phyloP scores from a whole-genome alignment of 2,888 invertebrate species.

The Philonicus albiceps region DNA sequence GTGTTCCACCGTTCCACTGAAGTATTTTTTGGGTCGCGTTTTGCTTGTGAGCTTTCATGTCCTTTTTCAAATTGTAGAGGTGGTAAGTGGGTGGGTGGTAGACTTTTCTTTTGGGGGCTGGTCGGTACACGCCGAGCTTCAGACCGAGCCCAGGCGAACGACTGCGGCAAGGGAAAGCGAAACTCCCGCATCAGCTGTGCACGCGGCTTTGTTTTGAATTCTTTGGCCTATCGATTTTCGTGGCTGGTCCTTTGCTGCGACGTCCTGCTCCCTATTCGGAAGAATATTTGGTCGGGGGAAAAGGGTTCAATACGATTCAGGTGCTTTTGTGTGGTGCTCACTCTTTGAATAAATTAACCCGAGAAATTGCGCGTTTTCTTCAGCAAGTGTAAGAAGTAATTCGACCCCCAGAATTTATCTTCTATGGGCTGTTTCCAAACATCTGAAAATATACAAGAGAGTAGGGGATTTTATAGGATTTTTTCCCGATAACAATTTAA shows the following conservation, averaged over 20 bases:
- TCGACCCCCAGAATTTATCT: not conserved
- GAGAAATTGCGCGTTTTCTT: not conserved
- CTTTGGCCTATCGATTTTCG: not conserved
- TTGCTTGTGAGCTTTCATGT: not conserved
- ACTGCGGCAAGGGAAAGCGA: not conserved
- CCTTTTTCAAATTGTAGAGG: not conserved
- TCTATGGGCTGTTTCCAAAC: not conserved
- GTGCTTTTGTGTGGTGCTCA: not conserved
- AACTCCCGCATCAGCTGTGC: conserved; percentile 17
- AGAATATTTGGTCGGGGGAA: not conserved
- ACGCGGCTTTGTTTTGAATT: conserved; percentile 3
- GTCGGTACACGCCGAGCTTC: not conserved
- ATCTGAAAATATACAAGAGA: not conserved
- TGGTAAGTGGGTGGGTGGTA: not conserved
- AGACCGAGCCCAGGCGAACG: not conserved
- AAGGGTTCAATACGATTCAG: not conserved
- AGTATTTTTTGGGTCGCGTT: not conserved
- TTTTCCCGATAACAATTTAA: not conserved
- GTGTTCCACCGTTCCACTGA: not conserved
- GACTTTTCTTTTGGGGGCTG: not conserved
- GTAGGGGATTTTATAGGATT: not conserved
- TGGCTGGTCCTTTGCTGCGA: not conserved
- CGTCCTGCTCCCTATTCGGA: not conserved
- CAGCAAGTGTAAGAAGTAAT: not conserved
- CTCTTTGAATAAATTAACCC: not conserved